A percentile compares a stretch with the other conserved stretches of the same genome.
Evolutionary conservation across 2,113 vertebrate species (phyloP).

Genomic region (Uropsilus gracilis): DNA sequence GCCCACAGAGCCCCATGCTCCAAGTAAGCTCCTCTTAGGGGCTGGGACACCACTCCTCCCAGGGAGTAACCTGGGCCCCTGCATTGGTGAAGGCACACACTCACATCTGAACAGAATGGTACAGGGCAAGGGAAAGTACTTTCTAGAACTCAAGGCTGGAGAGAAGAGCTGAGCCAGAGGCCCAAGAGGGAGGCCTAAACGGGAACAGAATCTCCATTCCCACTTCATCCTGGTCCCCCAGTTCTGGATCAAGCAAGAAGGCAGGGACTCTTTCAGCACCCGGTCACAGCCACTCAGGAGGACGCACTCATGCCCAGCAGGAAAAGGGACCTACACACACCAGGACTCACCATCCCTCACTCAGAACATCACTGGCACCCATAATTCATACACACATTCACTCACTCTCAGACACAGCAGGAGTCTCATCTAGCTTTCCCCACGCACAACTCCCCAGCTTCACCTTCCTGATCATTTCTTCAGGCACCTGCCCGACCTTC

Average conservation of each 20-base stretch:
- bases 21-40: not conserved
- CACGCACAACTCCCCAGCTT: not conserved
- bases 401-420: not conserved
- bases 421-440: not conserved
- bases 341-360: too few relatives aligned
- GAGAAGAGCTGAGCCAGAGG: not conserved
- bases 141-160: not conserved
- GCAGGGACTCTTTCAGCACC: not conserved
- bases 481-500: fast-evolving
- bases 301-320: not conserved
- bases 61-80: not conserved
- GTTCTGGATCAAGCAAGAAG: not conserved
- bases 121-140: not conserved
- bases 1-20: not conserved
- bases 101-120: not conserved
- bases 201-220: not conserved
- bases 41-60: not conserved
- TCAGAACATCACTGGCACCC: not conserved
- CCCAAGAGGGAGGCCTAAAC: fast-evolving
- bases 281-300: not conserved
- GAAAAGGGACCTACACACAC: not conserved
- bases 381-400: not conserved
- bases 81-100: not conserved
- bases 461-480: constrained; percentile 62
- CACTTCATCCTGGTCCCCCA: not conserved